Conservation (phyloP, 2,888 invertebrate species). For the Protula sp. region DNA sequence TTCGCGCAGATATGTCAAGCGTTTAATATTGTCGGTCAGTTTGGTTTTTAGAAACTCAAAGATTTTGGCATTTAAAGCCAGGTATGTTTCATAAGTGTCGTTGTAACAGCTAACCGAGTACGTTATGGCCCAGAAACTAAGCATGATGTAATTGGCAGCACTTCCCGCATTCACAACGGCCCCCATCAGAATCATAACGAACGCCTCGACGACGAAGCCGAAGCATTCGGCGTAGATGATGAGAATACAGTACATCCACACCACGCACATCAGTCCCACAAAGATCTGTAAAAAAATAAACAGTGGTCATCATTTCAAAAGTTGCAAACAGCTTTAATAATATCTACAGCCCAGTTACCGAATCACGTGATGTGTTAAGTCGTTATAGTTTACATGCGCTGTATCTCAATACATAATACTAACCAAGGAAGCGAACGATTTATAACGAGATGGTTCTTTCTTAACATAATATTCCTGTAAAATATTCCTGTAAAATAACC, state of each 20-base stretch:
- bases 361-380: too few relatives aligned
- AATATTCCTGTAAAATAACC: too few relatives aligned
- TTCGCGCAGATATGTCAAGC: conserved; percentile 37
- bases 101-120: conserved; percentile 48
- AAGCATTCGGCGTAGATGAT: conserved; percentile 42
- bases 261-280: conserved; percentile 18
- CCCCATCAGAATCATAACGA: conserved; percentile 49
- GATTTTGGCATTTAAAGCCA: conserved; percentile 40
- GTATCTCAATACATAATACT: too few relatives aligned
- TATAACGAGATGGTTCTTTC: too few relatives aligned
- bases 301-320: too few relatives aligned
- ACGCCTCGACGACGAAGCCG: conserved; percentile 41
- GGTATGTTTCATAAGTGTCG: conserved; percentile 44
- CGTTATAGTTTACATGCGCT: too few relatives aligned
- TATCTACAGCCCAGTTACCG: not conserved
- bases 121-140: conserved; percentile 42
- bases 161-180: conserved; percentile 47
- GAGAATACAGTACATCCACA: conserved; percentile 19
- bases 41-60: conserved; percentile 43
- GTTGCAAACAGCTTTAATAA: not conserved
- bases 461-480: too few relatives aligned
- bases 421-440: too few relatives aligned
- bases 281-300: conserved; percentile 4
- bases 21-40: conserved; percentile 37
- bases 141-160: conserved; percentile 42